Base-by-base conservation (phyloP, 2,888 invertebrate genomes). In the Ochropleura plecta region DNA sequence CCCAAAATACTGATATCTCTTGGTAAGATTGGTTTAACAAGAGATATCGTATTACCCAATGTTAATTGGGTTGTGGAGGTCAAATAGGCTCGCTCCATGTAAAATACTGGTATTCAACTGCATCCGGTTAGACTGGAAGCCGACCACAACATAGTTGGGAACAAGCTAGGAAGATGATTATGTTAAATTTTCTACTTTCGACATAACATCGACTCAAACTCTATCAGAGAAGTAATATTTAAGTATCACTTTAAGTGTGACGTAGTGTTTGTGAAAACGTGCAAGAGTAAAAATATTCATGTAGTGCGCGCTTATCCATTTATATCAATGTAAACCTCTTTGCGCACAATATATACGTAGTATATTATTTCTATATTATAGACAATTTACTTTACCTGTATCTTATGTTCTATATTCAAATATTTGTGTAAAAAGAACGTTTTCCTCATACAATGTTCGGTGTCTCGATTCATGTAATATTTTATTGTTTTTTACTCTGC, bases 331-430 rank as follows among this genome's bases (percentile, higher is more conserved):
- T 65, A 63, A 57, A 68, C 42, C 62, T 68, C 55, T 72, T 76
- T 68, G 60, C 83, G 83, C 82, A 82, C 80, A 82, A 80, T 73
- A 48, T 66, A 57, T 64, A 72, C 12, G 44, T 74, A 67, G n/a
- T 49, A 49, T 1, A 44, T 79, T 42, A 42, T 63, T 75, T 76
- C 64, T 20, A 70, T 70, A 51, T 10, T 40, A 16, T 49, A 63
- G 20, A 8, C 12, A 53, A 44, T 68, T 75, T 53, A 48, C 9
- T 44, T 48, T 57, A 70, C 12, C 18, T 53, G 0, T 72, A 42
- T 75, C 18, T 59, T 44, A 16, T 62, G 10, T 70, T 16, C 72
- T 55, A 55, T 76, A 77, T 40, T 42, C 4, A 51, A 46, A 66
- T n/a, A 44, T 48, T 12, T 69, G n/a, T 57, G 16, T 62, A 8